phyloP scores from a whole-genome alignment of 1,140 invertebrate genomes.

The Triops longicaudatus region DNA sequence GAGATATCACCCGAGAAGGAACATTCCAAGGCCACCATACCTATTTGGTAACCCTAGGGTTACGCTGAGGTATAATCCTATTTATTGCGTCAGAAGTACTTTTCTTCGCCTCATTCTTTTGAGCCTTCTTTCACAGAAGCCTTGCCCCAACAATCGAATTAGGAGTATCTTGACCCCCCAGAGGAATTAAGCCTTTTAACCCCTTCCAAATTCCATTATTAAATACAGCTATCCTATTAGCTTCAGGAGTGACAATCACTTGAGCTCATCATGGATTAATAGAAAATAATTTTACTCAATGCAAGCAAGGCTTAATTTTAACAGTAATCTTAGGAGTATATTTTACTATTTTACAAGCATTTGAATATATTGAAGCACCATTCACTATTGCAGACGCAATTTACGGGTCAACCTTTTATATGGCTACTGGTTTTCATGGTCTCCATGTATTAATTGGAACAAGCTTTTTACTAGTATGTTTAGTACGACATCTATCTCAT shows the following conservation, averaged over 20 bases:
- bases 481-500: conserved; percentile 43
- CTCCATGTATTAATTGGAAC: conserved; percentile 61
- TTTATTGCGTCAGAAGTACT: conserved; percentile 56
- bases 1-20: conserved; percentile 40
- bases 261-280: conserved; percentile 49
- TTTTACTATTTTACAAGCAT: conserved; percentile 42
- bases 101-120: conserved; percentile 55
- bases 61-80: conserved; percentile 51
- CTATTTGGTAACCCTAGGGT: conserved; percentile 39
- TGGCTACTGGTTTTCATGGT: conserved; percentile 63
- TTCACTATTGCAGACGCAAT: conserved; percentile 51
- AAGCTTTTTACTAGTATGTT: conserved; percentile 49
- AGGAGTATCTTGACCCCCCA: conserved; percentile 48
- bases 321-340: conserved; percentile 49
- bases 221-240: conserved; percentile 52
- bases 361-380: conserved; percentile 41
- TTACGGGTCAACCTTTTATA: conserved; percentile 59
- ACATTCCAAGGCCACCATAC: conserved; percentile 44
- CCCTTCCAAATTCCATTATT: conserved; percentile 52
- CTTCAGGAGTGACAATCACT: conserved; percentile 48
- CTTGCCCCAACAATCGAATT: conserved; percentile 52
- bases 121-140: conserved; percentile 54
- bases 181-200: conserved; percentile 50
- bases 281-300: conserved; percentile 43
- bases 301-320: conserved; percentile 40